Evolutionary conservation across 92 coral and sea anemone species (phyloP).

Genomic region (Actinernus sp.): DNA sequence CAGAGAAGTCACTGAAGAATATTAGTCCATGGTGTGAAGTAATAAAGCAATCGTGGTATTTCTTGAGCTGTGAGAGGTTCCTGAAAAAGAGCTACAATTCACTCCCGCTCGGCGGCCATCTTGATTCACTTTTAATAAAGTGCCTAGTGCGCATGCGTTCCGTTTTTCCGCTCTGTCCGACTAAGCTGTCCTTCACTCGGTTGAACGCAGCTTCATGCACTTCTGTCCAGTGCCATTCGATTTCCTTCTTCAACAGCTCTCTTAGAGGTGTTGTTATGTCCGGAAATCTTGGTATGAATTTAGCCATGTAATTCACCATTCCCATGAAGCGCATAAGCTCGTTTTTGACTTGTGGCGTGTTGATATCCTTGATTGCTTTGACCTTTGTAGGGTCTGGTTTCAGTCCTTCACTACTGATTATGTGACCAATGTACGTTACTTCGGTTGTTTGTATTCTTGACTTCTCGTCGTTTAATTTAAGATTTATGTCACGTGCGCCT

Average conservation of each 20-base stretch:
- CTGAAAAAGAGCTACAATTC: too few relatives aligned
- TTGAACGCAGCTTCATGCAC: conserved; percentile 22
- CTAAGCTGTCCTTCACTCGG: too few relatives aligned
- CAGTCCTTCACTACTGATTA: neutral
- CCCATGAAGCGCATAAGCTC: conserved; percentile 7
- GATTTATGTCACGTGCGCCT: conserved; percentile 1
- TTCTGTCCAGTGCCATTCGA: conserved; percentile 56
- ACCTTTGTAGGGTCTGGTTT: conserved; percentile 1
- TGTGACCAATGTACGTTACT: neutral
- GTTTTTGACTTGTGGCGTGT: neutral
- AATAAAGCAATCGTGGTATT: too few relatives aligned
- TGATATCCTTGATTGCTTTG: conserved; percentile 4
- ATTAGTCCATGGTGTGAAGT: too few relatives aligned
- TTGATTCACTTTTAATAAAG: too few relatives aligned
- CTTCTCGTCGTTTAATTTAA: too few relatives aligned
- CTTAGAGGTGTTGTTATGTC: conserved; percentile 2
- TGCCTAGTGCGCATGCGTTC: too few relatives aligned
- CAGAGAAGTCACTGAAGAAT: too few relatives aligned
- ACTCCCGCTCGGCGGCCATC: too few relatives aligned
- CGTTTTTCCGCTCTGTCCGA: too few relatives aligned
- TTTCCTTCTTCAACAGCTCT: conserved; percentile 11
- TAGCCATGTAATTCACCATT: conserved; percentile 10
- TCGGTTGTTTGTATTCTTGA: neutral
- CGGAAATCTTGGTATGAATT: conserved; percentile 13
- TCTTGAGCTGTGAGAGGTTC: too few relatives aligned